Conservation (phyloP, 2,888 invertebrate species). For the Ellobium chinense region DNA sequence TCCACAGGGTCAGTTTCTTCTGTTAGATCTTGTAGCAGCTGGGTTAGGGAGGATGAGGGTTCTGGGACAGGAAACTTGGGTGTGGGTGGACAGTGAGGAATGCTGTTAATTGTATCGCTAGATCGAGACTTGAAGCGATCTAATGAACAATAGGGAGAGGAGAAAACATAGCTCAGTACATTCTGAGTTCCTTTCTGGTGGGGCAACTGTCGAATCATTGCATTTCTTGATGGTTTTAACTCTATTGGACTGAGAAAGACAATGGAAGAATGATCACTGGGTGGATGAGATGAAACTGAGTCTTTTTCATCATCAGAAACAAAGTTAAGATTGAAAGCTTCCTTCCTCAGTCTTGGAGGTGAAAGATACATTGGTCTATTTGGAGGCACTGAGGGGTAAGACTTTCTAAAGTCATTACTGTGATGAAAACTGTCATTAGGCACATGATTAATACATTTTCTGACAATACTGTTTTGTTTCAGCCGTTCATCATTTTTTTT, state of each 20-base stretch:
- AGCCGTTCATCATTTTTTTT: background rate
- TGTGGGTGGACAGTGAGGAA: conserved; percentile 67
- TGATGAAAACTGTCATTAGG: background rate
- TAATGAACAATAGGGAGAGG: conserved; percentile 54
- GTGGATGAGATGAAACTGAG: conserved; percentile 66
- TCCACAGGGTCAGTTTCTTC: conserved; percentile 43
- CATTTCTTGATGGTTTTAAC: conserved; percentile 65
- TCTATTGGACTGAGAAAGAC: conserved; percentile 70
- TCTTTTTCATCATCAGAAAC: conserved; percentile 68
- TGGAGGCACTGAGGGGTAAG: conserved; percentile 40
- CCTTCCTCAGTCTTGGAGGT: conserved; percentile 32
- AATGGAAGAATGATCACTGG: conserved; percentile 72
- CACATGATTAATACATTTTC: conserved; percentile 13
- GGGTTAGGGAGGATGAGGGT: conserved; percentile 65
- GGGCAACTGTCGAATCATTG: conserved; percentile 65
- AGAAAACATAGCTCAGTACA: conserved; percentile 51
- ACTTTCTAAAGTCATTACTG: conserved; percentile 27
- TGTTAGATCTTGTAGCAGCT: conserved; percentile 67
- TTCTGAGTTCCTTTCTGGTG: conserved; percentile 53
- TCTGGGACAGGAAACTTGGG: conserved; percentile 69
- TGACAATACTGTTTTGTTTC: background rate
- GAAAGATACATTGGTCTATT: conserved; percentile 26
- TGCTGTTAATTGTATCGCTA: conserved; percentile 69
- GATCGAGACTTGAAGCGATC: conserved; percentile 66
- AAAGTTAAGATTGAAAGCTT: conserved; percentile 29